Evolutionary conservation across 2,113 vertebrate species (phyloP), one percentile per base, ranked within the genome.

Genomic region (Lasiurus cinereus): DNA sequence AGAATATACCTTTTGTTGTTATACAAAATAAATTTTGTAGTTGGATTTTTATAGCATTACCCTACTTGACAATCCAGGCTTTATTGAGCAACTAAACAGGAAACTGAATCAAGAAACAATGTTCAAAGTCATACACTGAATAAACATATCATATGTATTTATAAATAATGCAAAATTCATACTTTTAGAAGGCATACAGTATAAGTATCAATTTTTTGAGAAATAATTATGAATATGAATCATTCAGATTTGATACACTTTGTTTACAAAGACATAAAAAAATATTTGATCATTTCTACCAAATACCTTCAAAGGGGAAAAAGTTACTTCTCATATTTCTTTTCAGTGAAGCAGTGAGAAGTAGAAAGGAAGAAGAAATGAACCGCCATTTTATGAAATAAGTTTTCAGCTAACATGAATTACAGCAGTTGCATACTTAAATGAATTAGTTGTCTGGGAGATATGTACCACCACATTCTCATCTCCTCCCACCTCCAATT

Each of bases 81-180:
- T 39, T 69, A 18, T 5, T 85, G 43, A 36, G 22, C 72, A 89
- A 36, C 16, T 36, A 73, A 72, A 70, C 3, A 89, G 33, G 73
- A 72, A 93, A 93, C 2, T 50, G 22, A 91, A 82, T 69, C 29
- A 67, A 87, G 16, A 83, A 95, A 83, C 10, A 69, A 14, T 69
- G 46, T 67, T 59, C 36, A 83, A 88, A 88, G 36, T 10, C 48
- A 48, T 36, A 74, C 8, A 56, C 3, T 82, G 13, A 83, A 76
- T 66, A 66, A 90, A 48, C 33, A 80, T n/a, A 67, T 74, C 64
- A 72, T 24, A 7, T 67, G 3, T 66, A 8, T 31, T 69, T 27
- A 69, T 31, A 33, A 74, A 56, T 74, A 76, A 50, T 56, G 27
- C 18, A 46, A 62, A 69, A 36, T 33, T 54, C 19, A 88, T 64